phyloP scores from a whole-genome alignment of 2,113 vertebrate species.

The Odocoileus hemionus region DNA sequence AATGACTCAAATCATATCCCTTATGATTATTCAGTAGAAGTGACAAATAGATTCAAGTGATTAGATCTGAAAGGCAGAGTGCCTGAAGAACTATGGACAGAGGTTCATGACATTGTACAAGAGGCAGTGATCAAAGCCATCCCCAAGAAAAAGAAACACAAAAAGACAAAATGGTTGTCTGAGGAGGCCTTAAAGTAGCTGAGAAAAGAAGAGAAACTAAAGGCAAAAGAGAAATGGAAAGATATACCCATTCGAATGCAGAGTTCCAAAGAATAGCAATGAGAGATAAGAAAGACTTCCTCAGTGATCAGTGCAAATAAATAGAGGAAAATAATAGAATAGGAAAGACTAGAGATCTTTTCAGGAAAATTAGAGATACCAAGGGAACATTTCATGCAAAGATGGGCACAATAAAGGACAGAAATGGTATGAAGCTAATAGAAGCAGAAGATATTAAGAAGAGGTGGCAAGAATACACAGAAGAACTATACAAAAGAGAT shows the following conservation, averaged over 20 bases:
- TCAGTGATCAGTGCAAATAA: neutral
- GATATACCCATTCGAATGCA: neutral
- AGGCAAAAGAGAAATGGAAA: neutral
- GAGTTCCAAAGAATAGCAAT: neutral
- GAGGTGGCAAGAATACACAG: neutral
- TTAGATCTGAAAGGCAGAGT: neutral
- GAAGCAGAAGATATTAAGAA: neutral
- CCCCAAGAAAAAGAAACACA: neutral
- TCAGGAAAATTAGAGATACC: neutral
- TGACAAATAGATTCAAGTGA: neutral
- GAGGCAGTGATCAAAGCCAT: neutral
- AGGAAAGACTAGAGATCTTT: neutral
- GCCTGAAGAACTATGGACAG: neutral
- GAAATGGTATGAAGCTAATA: neutral
- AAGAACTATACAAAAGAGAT: neutral
- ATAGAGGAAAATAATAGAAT: neutral
- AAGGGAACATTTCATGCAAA: neutral
- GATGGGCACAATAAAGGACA: neutral
- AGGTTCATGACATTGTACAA: neutral
- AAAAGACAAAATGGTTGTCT: neutral
- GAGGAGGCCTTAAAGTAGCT: neutral
- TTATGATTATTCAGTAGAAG: neutral
- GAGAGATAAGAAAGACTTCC: neutral
- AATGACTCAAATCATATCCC: neutral
- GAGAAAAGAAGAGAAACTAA: neutral